Evolutionary conservation across 2,797 vertebrate species (phyloP).

Genomic region (Australoheros facetus): DNA sequence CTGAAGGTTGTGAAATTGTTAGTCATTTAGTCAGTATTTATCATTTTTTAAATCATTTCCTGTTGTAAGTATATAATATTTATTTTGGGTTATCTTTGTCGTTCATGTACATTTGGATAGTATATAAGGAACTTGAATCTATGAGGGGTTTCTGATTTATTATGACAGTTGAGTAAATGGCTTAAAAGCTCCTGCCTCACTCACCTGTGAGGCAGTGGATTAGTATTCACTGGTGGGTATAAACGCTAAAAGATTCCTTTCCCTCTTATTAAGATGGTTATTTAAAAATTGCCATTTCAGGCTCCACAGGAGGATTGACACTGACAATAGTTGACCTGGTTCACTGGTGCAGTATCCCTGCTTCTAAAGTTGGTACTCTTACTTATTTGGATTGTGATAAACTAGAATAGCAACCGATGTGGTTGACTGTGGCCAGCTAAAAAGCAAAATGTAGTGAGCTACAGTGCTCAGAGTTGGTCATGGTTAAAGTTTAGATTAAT

Average conservation of each 20-base stretch:
- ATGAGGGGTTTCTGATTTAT: neutral
- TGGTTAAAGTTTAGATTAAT: neutral
- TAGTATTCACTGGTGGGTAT: slow-evolving; percentile 19
- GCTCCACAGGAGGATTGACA: slow-evolving; percentile 18
- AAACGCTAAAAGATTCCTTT: neutral
- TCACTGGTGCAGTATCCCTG: slow-evolving; percentile 26
- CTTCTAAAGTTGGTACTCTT: slow-evolving; percentile 27
- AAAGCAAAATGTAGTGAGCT: slow-evolving; percentile 20
- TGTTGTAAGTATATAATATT: neutral
- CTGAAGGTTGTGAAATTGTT: slow-evolving; percentile 20
- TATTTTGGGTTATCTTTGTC: neutral
- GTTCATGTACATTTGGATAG: neutral
- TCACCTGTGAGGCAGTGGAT: neutral
- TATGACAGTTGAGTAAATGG: neutral
- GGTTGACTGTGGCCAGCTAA: slow-evolving; percentile 3
- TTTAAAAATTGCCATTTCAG: slow-evolving; percentile 24
- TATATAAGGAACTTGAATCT: neutral
- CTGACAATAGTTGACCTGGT: slow-evolving; percentile 58
- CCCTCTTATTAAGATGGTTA: neutral
- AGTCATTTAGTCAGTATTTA: neutral
- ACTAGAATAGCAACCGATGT: slow-evolving; percentile 32
- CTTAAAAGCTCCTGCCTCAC: neutral
- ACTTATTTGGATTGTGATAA: slow-evolving; percentile 24
- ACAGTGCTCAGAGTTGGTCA: neutral
- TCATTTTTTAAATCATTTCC: neutral